These are phyloP conservation scores for Chrysotoxum bicinctum DNA, from an alignment of 2,888 invertebrate species.

Conservation along the genomic window DNA sequence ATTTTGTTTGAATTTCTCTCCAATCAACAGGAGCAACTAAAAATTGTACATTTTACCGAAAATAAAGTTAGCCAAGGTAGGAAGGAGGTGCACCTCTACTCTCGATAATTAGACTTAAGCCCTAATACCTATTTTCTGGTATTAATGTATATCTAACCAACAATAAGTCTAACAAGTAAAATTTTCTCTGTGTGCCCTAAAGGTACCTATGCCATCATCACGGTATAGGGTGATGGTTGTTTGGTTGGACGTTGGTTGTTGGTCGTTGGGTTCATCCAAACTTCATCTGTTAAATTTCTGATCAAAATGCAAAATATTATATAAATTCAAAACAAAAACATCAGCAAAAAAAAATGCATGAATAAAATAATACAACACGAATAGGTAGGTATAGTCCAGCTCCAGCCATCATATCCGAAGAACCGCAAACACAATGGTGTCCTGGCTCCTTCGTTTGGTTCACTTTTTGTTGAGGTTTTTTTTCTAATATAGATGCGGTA, in stretches of 20 bases:
- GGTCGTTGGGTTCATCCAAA: not conserved
- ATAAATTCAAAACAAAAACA: conserved; percentile 23
- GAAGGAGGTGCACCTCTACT: not conserved
- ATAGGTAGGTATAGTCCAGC: not conserved
- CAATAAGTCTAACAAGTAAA: conserved; percentile 44
- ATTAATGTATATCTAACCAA: not conserved
- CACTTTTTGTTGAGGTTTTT: not conserved
- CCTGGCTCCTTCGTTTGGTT: conserved; percentile 7
- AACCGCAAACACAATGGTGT: conserved; percentile 10
- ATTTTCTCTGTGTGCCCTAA: not conserved
- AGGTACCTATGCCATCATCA: not conserved
- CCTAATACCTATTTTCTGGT: not conserved
- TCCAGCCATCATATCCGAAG: not conserved
- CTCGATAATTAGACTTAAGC: conserved; percentile 4
- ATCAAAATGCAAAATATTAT: conserved; percentile 50
- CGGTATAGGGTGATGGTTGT: not conserved
- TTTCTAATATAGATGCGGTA: conserved; percentile 5
- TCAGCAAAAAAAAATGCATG: conserved; percentile 37
- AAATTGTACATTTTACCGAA: not conserved
- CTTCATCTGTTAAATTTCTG: conserved; percentile 25
- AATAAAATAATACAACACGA: conserved; percentile 56
- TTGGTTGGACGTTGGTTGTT: not conserved
- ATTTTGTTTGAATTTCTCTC: not conserved
- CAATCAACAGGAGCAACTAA: not conserved
- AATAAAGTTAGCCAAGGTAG: not conserved